Base-by-base conservation (phyloP, 35 echinoderm and acorn worm genomes). In the Anneissia japonica region DNA sequence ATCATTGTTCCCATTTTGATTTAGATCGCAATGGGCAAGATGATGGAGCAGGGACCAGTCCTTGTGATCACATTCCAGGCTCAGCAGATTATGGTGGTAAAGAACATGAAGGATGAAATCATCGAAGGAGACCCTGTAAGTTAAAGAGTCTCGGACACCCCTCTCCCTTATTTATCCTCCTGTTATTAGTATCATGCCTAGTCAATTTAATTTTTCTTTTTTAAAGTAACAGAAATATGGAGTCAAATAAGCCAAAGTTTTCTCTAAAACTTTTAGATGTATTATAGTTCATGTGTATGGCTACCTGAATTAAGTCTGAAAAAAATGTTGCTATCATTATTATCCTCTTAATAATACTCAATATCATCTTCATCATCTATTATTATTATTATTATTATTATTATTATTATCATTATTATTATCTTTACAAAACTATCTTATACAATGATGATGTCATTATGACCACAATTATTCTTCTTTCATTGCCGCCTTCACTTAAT, bases 41-140 rank as follows among this genome's bases (percentile, higher is more conserved):
- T 97, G 95, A 97, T 97, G 95, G 95, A 97, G 16, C 95, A 97
- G 33, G 95, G 95, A 19, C 95, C 95, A 26, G 95, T 97, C 23
- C 46, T 97, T 28, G 86, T 97, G 72, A 93, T 97, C 34, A 91
- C 85, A 43, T 97, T 97, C 78, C 35, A 91, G 46, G 91, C 91
- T 79, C 95, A 97, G 76, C 95, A 97, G 77, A 93, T 97, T 23
- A 84, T 93, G 89, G 86, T 88, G 7, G 91, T 97, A 9, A 84
- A 89, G 64, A 97, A 97, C 40, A 46, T 77, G 3, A 97, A 97
- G 77, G 91, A 89, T 39, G 91, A 93, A 11, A 37, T 97, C 0
- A 83, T 97, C 13, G 95, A 97, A 83, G 95, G 95, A 32, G 95
- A 97, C 74, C 85, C 87, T 75, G 95, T 93, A 87, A 97, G 91